phyloP scores from a whole-genome alignment of 2,113 vertebrate species.

The Hirundichthys speculiger region DNA sequence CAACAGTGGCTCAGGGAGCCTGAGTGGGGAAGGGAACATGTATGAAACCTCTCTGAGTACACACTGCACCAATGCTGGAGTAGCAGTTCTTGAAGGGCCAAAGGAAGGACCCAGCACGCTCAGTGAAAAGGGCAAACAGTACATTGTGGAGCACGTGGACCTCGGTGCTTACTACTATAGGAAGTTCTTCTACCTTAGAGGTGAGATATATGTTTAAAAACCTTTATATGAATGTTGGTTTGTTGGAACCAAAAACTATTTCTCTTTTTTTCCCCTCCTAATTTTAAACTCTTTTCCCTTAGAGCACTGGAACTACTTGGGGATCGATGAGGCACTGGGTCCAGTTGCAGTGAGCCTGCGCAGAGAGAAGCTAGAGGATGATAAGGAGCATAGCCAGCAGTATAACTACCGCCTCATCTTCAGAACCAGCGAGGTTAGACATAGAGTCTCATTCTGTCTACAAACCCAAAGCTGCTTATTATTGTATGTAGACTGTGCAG shows the following conservation, averaged over 20 bases:
- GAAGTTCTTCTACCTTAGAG: constrained; percentile 93
- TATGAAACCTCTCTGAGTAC: constrained; percentile 90
- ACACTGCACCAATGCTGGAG: constrained; percentile 94
- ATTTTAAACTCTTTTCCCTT: constrained; percentile 37
- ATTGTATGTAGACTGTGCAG: too few species aligned
- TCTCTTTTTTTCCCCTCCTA: neutral
- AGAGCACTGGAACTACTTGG: constrained; percentile 99
- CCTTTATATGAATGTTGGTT: neutral
- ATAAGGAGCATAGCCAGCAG: constrained; percentile 92
- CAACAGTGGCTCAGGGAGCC: constrained; percentile 35
- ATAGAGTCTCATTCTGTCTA: neutral
- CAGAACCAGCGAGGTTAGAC: constrained; percentile 94
- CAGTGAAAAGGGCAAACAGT: constrained; percentile 90
- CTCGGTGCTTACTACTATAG: constrained; percentile 94
- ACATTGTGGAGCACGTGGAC: constrained; percentile 94
- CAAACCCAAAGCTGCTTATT: neutral
- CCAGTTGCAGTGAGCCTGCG: constrained; percentile 94
- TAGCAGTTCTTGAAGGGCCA: constrained; percentile 92
- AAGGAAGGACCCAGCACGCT: constrained; percentile 89
- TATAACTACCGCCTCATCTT: constrained; percentile 96
- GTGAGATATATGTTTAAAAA: constrained; percentile 72
- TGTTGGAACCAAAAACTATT: neutral
- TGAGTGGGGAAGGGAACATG: constrained; percentile 83
- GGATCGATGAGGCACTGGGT: constrained; percentile 91
- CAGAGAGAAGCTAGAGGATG: constrained; percentile 93